Percentiles rank a stretch among this genome's conserved stretches.
Conservation (phyloP, 2,888 invertebrate genomes). For the Mythimna ferrago region DNA sequence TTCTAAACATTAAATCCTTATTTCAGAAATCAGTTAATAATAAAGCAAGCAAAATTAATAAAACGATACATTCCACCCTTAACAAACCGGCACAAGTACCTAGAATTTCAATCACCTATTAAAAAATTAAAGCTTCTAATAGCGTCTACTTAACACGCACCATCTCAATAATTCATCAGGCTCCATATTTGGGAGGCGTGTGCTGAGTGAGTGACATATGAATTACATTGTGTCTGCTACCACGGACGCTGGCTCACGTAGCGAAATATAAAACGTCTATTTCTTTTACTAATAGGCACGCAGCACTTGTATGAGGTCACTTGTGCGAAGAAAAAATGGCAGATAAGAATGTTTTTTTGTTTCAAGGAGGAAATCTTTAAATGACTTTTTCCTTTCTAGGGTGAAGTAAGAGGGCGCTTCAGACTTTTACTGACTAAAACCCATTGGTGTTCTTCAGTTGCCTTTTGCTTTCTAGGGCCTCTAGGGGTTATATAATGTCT, state of each 20-base stretch:
- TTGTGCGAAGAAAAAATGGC: neutral
- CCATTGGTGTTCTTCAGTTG: too few species aligned
- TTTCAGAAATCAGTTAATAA: too few species aligned
- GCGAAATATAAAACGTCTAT: constrained; percentile 27
- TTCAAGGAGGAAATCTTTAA: neutral
- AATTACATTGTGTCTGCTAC: constrained; percentile 66
- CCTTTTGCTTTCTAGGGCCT: too few species aligned
- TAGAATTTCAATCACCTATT: constrained; percentile 26
- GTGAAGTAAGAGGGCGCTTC: too few species aligned
- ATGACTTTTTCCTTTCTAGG: neutral
- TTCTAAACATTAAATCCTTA: too few species aligned
- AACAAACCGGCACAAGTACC: constrained; percentile 14
- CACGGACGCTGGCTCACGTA: constrained; percentile 44
- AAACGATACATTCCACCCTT: constrained; percentile 12
- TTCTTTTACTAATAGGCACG: constrained; percentile 7
- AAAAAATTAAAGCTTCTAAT: constrained; percentile 36
- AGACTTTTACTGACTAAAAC: too few species aligned
- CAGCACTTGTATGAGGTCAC: neutral
- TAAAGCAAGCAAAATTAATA: neutral
- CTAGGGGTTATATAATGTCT: too few species aligned
- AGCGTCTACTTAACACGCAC: constrained; percentile 64
- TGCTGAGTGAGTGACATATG: constrained; percentile 79
- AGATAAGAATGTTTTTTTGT: neutral
- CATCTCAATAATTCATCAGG: constrained; percentile 75
- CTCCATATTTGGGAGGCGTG: constrained; percentile 73